Conservation (phyloP, 2,888 invertebrate genomes). For the Melolontha melolontha region DNA sequence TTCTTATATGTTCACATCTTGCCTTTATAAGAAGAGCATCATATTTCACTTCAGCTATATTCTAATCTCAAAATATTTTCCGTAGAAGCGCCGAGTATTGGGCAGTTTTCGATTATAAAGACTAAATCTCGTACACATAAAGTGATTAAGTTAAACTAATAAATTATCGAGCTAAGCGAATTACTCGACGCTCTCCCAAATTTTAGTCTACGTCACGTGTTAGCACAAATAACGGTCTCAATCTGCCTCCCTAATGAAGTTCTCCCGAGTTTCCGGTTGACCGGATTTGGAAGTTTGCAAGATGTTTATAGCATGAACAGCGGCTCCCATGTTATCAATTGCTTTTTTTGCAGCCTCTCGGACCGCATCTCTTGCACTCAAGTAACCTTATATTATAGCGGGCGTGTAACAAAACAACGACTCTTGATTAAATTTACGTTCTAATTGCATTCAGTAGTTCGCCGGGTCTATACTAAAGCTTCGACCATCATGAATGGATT, state of each 20-base stretch:
- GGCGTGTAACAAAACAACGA: slow-evolving; percentile 6
- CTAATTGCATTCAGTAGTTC: slow-evolving; percentile 18
- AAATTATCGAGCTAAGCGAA: slow-evolving; percentile 19
- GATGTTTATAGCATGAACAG: slow-evolving; percentile 11
- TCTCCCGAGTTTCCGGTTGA: slow-evolving; percentile 27
- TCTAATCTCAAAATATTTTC: too few relatives aligned
- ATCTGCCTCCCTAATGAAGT: slow-evolving; percentile 29
- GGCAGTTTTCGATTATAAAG: too few relatives aligned
- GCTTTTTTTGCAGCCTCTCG: slow-evolving; percentile 14
- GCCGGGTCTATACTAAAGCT: too few relatives aligned
- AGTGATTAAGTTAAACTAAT: slow-evolving; percentile 21
- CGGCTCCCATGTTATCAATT: not conserved
- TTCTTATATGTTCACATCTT: too few relatives aligned
- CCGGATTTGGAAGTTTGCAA: slow-evolving; percentile 26
- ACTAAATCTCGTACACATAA: not conserved
- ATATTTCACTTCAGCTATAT: too few relatives aligned
- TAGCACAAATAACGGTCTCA: slow-evolving; percentile 6
- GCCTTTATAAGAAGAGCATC: too few relatives aligned
- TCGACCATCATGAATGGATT: too few relatives aligned
- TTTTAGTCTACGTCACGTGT: slow-evolving; percentile 17
- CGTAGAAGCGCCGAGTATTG: too few relatives aligned
- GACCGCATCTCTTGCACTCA: not conserved
- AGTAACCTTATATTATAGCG: slow-evolving; percentile 12
- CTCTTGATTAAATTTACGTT: slow-evolving; percentile 21
- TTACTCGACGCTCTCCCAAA: slow-evolving; percentile 8